Base-by-base conservation (phyloP, 2,797 vertebrate species). In the Gadopsis bispinosus region DNA sequence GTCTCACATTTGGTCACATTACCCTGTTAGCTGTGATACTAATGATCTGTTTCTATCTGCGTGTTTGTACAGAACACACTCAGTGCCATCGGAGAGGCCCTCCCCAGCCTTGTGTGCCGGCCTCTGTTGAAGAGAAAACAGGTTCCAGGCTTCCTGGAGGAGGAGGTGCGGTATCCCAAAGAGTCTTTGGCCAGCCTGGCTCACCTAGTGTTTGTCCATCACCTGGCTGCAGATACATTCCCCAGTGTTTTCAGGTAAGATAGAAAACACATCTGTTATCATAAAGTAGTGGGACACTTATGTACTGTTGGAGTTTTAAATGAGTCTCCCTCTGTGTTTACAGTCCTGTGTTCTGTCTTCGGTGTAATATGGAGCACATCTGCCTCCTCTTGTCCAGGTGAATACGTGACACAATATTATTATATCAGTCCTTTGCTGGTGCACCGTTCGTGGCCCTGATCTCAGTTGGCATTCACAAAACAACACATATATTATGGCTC, bases 171-270 rank as follows among this genome's bases (percentile, higher is more conserved):
- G 66, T 95, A 97, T 54, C 96, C 96, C 0, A 95, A 94, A 48
- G 96, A 97, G 75, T 96, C 97, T 61, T 70, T 97, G 80, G 98
- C 98, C 11, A 96, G 96, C 84, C 87, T 99, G 82, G 93, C 98
- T 7, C 96, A 99, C 77, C 92, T 99, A 39, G 79, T 99, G 53
- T 98, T 98, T 77, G 98, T 98, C 77, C 96, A 98, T 73, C 96
- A 97, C 83, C 95, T 99, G 80, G 94, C 95, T 56, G 93, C 96
- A 0, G 94, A 97, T 59, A 86, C 84, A 12, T 96, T 98, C 86
- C 98, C 98, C 19, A 22, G 95, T 73, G 96, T 99, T 61, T 97
- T 87, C 75, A 89, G 84, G 89, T 92, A 41, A 75, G 69, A 26
- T 3, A 4, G 26, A 60, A 11, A 13, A 37, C 31, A n/a, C 0